A percentile compares a stretch with the other conserved stretches of the same genome.
phyloP scores from a whole-genome alignment of 2,888 invertebrate genomes.

The Mesoligia furuncula region DNA sequence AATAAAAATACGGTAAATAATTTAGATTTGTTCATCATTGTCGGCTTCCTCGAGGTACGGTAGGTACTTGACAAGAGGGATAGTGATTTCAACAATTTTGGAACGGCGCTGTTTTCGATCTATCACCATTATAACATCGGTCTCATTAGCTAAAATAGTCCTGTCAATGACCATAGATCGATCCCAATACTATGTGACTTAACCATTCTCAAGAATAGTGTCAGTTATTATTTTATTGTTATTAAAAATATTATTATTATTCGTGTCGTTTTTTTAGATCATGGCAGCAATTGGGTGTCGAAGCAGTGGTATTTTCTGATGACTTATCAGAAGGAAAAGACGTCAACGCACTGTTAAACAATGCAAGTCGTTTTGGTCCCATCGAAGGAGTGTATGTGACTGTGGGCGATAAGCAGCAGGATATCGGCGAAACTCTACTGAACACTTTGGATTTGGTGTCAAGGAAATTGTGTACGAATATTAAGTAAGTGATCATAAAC shows the following conservation, averaged over 20 bases:
- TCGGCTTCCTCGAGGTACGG: not conserved
- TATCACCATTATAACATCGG: not conserved
- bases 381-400: conserved; percentile 52
- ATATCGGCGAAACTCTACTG: conserved; percentile 20
- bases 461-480: conserved; percentile 38
- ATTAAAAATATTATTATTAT: not conserved
- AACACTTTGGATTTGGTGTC: conserved; percentile 33
- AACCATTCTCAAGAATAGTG: not conserved
- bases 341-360: conserved; percentile 24
- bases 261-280: conserved; percentile 19
- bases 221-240: not conserved
- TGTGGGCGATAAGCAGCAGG: conserved; percentile 24
- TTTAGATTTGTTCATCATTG: not conserved
- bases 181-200: not conserved
- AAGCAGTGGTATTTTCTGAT: conserved; percentile 30
- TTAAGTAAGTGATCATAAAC: conserved; percentile 37
- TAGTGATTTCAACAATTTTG: not conserved
- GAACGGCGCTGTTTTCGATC: not conserved
- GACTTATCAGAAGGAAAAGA: conserved; percentile 25
- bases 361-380: conserved; percentile 21
- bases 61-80: not conserved
- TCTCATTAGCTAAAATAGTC: not conserved
- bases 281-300: conserved; percentile 48
- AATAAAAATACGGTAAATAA: conserved; percentile 49
- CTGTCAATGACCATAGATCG: too few relatives aligned